Percentiles rank a stretch among this genome's conserved stretches.
These are phyloP conservation scores for Oenanthe melanoleuca DNA, from an alignment of 2,113 vertebrate species.

Conservation along the genomic window DNA sequence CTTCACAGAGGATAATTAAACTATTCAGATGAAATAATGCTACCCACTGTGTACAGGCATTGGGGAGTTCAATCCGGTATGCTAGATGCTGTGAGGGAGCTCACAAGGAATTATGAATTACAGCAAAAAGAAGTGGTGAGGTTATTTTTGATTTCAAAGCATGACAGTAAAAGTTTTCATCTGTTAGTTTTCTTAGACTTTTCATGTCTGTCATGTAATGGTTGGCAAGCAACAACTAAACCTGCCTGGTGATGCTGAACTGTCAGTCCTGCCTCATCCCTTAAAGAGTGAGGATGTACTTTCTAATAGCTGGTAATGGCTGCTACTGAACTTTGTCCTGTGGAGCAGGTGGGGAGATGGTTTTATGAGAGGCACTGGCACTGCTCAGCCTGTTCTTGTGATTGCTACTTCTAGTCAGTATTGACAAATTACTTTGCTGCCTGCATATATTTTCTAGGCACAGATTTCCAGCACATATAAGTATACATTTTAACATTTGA, in stretches of 20 bases:
- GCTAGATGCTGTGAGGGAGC: background rate
- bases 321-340: slow-evolving; percentile 28
- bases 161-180: background rate
- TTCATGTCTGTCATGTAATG: background rate
- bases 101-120: background rate
- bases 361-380: slow-evolving; percentile 16
- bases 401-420: background rate
- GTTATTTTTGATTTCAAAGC: background rate
- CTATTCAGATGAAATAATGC: slow-evolving; percentile 14
- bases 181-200: background rate
- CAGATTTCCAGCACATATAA: background rate
- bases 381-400: slow-evolving; percentile 1
- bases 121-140: background rate
- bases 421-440: slow-evolving; percentile 11
- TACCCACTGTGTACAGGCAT: background rate
- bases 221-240: background rate
- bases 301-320: slow-evolving; percentile 33
- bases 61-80: background rate
- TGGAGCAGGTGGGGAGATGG: background rate
- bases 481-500: slow-evolving; percentile 25
- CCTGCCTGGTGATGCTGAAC: background rate
- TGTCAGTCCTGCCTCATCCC: background rate
- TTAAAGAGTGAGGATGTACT: background rate
- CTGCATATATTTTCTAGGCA: slow-evolving; percentile 7
- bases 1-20: slow-evolving; percentile 9